phyloP scores from a whole-genome alignment of 2,888 invertebrate genomes.

The Scaeva pyrastri region DNA sequence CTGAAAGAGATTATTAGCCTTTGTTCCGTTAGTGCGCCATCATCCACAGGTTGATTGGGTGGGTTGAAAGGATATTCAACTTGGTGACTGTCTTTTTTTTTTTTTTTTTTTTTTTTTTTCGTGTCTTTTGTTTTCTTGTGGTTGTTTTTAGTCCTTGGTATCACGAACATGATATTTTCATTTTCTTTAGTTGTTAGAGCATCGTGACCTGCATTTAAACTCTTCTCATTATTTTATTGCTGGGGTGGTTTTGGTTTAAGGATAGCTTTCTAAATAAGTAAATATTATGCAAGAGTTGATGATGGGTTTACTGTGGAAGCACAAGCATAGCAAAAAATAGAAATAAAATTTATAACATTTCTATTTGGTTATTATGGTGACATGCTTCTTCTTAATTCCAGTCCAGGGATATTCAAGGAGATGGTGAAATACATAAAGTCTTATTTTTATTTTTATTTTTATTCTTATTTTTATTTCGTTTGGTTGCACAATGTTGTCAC shows the following conservation, averaged over 20 bases:
- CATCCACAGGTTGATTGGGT: slow-evolving; percentile 59
- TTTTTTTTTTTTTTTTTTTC: neutral
- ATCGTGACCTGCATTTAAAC: slow-evolving; percentile 32
- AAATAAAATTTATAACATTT: slow-evolving; percentile 2
- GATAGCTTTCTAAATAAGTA: neutral
- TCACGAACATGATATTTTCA: slow-evolving; percentile 1
- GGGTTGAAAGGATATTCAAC: slow-evolving; percentile 6
- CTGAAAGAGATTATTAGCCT: slow-evolving; percentile 71
- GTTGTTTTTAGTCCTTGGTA: neutral
- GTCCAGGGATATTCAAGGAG: neutral
- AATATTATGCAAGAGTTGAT: slow-evolving; percentile 8
- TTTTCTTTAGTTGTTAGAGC: slow-evolving; percentile 1
- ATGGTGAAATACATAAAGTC: too few relatives aligned
- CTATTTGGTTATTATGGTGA: slow-evolving; percentile 13
- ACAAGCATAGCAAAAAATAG: neutral
- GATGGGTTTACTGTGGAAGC: neutral
- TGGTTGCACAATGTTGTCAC: too few relatives aligned
- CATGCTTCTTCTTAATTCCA: slow-evolving; percentile 10
- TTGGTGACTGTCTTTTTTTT: neutral
- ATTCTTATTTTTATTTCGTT: too few relatives aligned
- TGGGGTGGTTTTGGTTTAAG: neutral
- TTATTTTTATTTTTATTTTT: too few relatives aligned
- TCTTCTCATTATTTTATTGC: neutral
- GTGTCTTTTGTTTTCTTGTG: neutral
- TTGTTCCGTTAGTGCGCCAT: slow-evolving; percentile 22